Evolutionary conservation across 2,888 invertebrate species (phyloP).

Genomic region (Drosophila borborema): DNA sequence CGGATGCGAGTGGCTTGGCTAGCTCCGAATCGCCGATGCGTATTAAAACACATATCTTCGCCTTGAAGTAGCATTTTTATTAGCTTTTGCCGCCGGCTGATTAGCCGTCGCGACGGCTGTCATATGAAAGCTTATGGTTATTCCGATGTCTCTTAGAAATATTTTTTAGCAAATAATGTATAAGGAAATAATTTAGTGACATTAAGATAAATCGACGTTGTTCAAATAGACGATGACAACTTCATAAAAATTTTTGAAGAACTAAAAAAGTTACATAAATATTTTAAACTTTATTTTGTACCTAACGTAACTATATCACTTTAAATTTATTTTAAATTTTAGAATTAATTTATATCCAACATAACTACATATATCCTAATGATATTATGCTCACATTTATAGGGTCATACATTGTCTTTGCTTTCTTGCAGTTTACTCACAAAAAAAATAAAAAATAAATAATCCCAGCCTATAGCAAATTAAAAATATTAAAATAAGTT

Average conservation of each 20-base stretch:
- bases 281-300: no score
- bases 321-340: no score
- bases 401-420: no score
- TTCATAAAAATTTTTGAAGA: neutral
- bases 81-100: slow-evolving; percentile 69
- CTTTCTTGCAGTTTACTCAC: no score
- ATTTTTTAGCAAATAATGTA: neutral
- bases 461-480: neutral
- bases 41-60: slow-evolving; percentile 30
- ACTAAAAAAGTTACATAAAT: no score
- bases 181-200: neutral
- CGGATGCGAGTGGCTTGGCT: slow-evolving; percentile 54
- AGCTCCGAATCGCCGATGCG: slow-evolving; percentile 20
- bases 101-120: slow-evolving; percentile 22
- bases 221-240: neutral
- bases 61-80: slow-evolving; percentile 69
- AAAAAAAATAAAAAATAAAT: no score
- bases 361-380: no score
- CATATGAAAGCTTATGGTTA: slow-evolving; percentile 2
- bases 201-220: neutral
- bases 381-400: no score
- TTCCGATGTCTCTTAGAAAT: neutral
- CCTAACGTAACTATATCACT: no score
- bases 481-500: no score
- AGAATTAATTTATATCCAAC: no score